Evolutionary conservation across 1,140 invertebrate genomes (phyloP).

Genomic region (Mercenaria mercenaria): DNA sequence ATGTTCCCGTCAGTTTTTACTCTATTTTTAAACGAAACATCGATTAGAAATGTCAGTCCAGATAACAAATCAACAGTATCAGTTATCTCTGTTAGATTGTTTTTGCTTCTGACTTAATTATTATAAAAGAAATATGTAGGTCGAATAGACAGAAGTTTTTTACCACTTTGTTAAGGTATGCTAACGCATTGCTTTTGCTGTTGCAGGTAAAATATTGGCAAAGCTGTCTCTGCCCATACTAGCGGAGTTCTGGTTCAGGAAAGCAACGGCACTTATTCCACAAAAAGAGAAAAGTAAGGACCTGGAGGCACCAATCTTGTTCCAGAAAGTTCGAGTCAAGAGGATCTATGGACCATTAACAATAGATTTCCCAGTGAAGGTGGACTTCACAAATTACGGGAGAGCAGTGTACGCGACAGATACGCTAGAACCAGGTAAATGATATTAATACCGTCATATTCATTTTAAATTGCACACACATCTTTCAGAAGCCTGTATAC

Average conservation of each 20-base stretch:
- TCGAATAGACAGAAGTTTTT: too few species aligned
- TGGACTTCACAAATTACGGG: constrained; percentile 80
- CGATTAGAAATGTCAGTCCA: too few species aligned
- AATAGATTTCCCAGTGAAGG: constrained; percentile 75
- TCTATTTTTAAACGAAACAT: too few species aligned
- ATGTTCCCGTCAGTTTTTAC: too few species aligned
- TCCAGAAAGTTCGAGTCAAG: constrained; percentile 80
- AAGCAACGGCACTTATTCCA: constrained; percentile 75
- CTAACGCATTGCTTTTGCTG: too few species aligned
- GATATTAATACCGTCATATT: too few species aligned
- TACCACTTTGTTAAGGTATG: too few species aligned
- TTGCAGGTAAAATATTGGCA: constrained; percentile 78
- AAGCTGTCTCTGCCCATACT: constrained; percentile 78
- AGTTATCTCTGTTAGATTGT: too few species aligned
- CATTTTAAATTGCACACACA: not conserved
- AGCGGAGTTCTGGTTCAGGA: constrained; percentile 83
- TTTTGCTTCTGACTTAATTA: too few species aligned
- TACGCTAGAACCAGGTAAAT: constrained; percentile 65
- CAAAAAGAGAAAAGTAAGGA: constrained; percentile 66
- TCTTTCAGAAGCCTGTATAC: too few species aligned
- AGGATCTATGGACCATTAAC: constrained; percentile 82
- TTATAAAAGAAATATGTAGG: too few species aligned
- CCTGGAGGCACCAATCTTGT: constrained; percentile 76
- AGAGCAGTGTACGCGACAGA: constrained; percentile 77
- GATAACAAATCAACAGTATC: too few species aligned